phyloP scores from a whole-genome alignment of 2,113 vertebrate genomes.

The Todiramphus saurophagus region DNA sequence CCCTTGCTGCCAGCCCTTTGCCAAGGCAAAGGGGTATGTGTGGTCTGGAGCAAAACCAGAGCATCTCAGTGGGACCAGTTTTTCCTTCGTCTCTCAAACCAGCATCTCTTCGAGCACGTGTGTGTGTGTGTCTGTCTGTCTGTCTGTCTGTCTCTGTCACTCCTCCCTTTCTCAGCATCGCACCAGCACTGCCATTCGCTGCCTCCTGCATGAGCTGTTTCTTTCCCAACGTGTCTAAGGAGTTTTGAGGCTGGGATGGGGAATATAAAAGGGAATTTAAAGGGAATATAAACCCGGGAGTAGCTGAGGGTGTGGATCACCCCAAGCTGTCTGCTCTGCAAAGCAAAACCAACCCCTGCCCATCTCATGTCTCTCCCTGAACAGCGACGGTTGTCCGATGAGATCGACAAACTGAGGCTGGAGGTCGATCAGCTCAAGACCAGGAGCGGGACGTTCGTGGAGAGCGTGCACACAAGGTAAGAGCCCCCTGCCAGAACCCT shows the following conservation, averaged over 20 bases:
- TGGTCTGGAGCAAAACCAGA: background rate
- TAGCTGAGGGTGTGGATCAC: background rate
- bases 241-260: background rate
- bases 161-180: background rate
- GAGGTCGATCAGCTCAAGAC: slow-evolving; percentile 95
- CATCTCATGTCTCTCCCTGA: background rate
- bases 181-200: background rate
- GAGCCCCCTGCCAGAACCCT: background rate
- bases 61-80: background rate
- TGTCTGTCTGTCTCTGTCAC: background rate
- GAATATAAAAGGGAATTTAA: background rate
- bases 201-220: slow-evolving; percentile 13
- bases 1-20: background rate
- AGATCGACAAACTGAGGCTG: slow-evolving; percentile 92
- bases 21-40: accelerated
- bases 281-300: background rate
- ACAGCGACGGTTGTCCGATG: slow-evolving; percentile 90
- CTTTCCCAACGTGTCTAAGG: background rate
- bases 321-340: background rate
- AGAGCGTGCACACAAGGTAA: slow-evolving; percentile 88
- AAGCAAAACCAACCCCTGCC: background rate
- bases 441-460: slow-evolving; percentile 86
- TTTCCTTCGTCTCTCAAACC: background rate
- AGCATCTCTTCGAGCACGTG: background rate
- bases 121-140: background rate